Conservation (phyloP, 2,797 vertebrate species). For the Danio jaintianensis region DNA sequence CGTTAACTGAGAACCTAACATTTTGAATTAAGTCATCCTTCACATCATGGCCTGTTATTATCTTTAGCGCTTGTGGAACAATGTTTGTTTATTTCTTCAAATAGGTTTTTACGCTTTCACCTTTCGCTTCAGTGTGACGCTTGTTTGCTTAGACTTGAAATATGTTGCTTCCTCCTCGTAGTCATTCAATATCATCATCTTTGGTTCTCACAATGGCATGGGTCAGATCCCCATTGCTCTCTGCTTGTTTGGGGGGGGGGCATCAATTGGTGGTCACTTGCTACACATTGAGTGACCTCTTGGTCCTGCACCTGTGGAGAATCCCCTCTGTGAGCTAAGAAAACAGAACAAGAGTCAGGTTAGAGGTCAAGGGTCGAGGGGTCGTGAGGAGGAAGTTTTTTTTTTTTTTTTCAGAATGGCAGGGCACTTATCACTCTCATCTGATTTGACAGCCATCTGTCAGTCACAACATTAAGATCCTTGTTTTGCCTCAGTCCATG, state of each 20-base stretch:
- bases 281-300: slow-evolving; percentile 74
- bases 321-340: slow-evolving; percentile 81
- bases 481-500: slow-evolving; percentile 48
- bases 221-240: slow-evolving; percentile 75
- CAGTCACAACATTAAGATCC: slow-evolving; percentile 80
- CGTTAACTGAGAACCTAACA: slow-evolving; percentile 14
- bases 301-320: slow-evolving; percentile 88
- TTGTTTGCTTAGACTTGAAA: slow-evolving; percentile 47
- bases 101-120: slow-evolving; percentile 22
- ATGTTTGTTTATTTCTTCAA: slow-evolving; percentile 23
- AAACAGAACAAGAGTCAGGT: slow-evolving; percentile 90
- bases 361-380: slow-evolving; percentile 84
- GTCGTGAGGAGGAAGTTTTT: slow-evolving; percentile 92
- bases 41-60: neutral
- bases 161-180: slow-evolving; percentile 33
- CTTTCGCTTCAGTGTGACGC: neutral
- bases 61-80: neutral
- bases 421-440: slow-evolving; percentile 94
- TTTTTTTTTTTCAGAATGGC: slow-evolving; percentile 75
- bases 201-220: slow-evolving; percentile 71
- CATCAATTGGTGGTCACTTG: slow-evolving; percentile 76
- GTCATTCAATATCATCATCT: slow-evolving; percentile 67
- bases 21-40: neutral
- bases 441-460: slow-evolving; percentile 93
- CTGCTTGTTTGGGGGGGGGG: slow-evolving; percentile 78